A percentile compares a stretch with the other conserved stretches of the same genome.
These are phyloP conservation scores for Montipora foliosa DNA, from an alignment of 64 coral and sea anemone genomes.

Conservation along the genomic window DNA sequence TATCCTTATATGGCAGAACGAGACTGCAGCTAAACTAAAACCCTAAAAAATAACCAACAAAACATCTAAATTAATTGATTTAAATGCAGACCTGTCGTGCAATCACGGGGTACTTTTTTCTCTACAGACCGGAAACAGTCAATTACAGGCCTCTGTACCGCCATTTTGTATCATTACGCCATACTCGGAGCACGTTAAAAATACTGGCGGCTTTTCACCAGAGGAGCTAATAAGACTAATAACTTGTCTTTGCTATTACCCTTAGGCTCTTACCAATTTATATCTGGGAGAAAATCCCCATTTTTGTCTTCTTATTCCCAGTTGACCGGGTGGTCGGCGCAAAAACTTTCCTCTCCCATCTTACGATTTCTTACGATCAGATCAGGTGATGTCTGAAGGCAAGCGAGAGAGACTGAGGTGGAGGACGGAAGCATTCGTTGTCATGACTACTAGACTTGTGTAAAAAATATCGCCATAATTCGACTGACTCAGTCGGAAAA, in stretches of 20 bases:
- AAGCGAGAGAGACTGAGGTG: neutral
- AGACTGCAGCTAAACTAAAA: neutral
- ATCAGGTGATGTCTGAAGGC: neutral
- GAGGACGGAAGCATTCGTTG: neutral
- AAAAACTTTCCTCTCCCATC: neutral
- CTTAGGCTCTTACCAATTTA: neutral
- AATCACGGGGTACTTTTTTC: no score
- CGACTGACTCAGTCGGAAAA: neutral
- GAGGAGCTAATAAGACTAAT: neutral
- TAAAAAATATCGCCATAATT: neutral
- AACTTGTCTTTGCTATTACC: neutral
- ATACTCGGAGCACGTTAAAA: no score
- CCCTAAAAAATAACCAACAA: neutral
- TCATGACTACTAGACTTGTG: constrained; percentile 1
- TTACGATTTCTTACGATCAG: neutral
- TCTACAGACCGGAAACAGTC: no score
- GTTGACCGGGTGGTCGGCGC: neutral
- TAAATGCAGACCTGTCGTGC: neutral
- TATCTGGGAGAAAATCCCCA: neutral
- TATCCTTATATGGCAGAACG: neutral
- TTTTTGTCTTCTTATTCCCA: neutral
- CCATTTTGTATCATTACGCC: neutral
- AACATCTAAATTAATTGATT: neutral
- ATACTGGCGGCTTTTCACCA: no score
- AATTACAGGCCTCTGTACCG: no score